Percentiles rank a stretch among this genome's conserved stretches.
Conservation (phyloP, 1,140 invertebrate species). For the Eriosoma lanigerum region DNA sequence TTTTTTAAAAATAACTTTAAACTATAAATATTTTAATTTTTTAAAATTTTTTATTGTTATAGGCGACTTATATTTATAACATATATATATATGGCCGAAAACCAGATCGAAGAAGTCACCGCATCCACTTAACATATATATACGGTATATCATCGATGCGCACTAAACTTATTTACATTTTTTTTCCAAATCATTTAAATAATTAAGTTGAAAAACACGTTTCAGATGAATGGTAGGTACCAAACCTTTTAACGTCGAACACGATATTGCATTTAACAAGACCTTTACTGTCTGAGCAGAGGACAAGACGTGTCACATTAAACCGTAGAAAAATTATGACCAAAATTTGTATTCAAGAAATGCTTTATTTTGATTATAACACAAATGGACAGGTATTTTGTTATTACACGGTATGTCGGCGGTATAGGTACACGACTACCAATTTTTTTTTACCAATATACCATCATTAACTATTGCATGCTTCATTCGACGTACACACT, state of each 20-base stretch:
- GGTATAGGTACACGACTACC: slow-evolving; percentile 20
- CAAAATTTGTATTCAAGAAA: slow-evolving; percentile 21
- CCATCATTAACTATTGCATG: too few relatives aligned
- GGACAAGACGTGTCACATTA: neutral
- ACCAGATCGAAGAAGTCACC: slow-evolving; percentile 3
- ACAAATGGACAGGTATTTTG: slow-evolving; percentile 35
- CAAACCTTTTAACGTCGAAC: slow-evolving; percentile 32
- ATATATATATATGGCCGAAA: too few relatives aligned
- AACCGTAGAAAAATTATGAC: slow-evolving; percentile 20
- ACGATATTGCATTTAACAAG: slow-evolving; percentile 39
- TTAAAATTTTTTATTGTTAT: neutral
- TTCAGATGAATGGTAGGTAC: neutral
- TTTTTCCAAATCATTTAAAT: slow-evolving; percentile 29
- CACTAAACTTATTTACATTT: neutral
- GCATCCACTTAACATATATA: slow-evolving; percentile 5
- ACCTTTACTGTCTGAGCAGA: slow-evolving; percentile 3
- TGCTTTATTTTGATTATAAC: slow-evolving; percentile 9
- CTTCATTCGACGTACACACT: too few relatives aligned
- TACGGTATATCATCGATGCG: neutral
- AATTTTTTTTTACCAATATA: too few relatives aligned
- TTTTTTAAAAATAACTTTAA: neutral
- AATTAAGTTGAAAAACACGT: slow-evolving; percentile 46
- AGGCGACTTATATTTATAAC: neutral
- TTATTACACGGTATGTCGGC: slow-evolving; percentile 2
- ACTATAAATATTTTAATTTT: neutral